Conservation (phyloP, 2,797 vertebrate species). For the Salarias fasciatus region DNA sequence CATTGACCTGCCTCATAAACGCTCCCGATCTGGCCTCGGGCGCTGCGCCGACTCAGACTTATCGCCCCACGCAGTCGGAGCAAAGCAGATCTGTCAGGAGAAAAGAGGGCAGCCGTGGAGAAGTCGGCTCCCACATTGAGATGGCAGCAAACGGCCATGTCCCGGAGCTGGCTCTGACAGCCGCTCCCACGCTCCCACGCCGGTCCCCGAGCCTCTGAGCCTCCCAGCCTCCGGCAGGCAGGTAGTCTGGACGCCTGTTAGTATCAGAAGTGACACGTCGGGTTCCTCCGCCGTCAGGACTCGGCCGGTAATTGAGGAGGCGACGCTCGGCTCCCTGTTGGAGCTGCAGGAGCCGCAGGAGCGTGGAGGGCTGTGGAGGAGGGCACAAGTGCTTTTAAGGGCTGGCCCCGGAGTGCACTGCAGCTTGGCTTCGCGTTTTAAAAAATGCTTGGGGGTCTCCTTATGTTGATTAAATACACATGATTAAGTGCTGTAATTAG, state of each 20-base stretch:
- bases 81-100: constrained; percentile 19
- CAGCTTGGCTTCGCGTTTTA: no score
- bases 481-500: no score
- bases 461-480: no score
- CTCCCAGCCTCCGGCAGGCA: constrained; percentile 12
- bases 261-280: constrained; percentile 51
- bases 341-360: constrained; percentile 47
- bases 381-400: constrained; percentile 8
- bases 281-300: constrained; percentile 39
- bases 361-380: constrained; percentile 60
- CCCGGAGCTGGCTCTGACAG: constrained; percentile 41
- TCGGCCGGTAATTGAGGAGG: constrained; percentile 46
- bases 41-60: no score
- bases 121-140: constrained; percentile 12
- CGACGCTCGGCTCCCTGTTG: constrained; percentile 20
- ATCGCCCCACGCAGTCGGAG: no score
- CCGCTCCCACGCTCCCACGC: constrained; percentile 18
- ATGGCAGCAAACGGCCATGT: constrained; percentile 35
- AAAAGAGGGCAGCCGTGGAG: constrained; percentile 16
- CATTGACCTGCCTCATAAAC: not conserved
- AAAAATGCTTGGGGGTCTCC: no score
- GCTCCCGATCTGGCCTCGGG: no score
- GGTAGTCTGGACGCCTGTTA: constrained; percentile 31
- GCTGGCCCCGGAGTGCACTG: no score
- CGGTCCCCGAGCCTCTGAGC: no score